These are phyloP conservation scores for Gobiocypris rarus DNA, from an alignment of 2,113 vertebrate species.

Conservation along the genomic window DNA sequence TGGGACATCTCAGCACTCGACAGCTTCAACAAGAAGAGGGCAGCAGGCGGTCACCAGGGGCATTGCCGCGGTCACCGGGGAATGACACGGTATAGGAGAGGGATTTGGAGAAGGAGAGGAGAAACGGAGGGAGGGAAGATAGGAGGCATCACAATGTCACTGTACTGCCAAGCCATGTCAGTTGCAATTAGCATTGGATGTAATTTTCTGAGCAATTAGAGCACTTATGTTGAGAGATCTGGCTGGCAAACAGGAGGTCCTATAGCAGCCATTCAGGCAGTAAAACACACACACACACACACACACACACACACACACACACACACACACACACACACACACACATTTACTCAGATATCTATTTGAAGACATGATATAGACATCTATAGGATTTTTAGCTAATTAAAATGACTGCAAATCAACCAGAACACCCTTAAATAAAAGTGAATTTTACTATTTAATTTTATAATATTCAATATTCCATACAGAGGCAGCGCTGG, in stretches of 20 bases:
- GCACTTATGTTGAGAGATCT: constrained; percentile 77
- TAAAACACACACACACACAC: constrained; percentile 37
- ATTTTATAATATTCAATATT: not conserved
- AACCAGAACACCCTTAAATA: not conserved
- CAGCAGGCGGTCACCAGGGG: constrained; percentile 77
- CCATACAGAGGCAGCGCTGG: not conserved
- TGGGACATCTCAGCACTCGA: constrained; percentile 72
- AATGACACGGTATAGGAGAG: constrained; percentile 62
- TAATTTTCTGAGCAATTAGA: constrained; percentile 86
- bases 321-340: constrained; percentile 41
- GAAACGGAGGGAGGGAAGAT: constrained; percentile 2
- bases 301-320: constrained; percentile 35
- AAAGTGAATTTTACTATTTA: not conserved
- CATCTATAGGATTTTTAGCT: too few species aligned
- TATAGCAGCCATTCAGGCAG: constrained; percentile 59
- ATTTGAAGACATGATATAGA: not conserved
- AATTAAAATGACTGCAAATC: not conserved
- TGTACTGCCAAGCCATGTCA: constrained; percentile 77
- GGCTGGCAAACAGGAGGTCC: constrained; percentile 70
- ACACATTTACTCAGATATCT: not conserved
- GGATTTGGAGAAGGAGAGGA: constrained; percentile 58
- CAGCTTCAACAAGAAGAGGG: constrained; percentile 76
- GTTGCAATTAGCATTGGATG: constrained; percentile 75
- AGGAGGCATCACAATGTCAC: constrained; percentile 68
- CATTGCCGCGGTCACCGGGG: constrained; percentile 70